phyloP scores from a whole-genome alignment of 2,888 invertebrate species.

The Mythimna lalbum region DNA sequence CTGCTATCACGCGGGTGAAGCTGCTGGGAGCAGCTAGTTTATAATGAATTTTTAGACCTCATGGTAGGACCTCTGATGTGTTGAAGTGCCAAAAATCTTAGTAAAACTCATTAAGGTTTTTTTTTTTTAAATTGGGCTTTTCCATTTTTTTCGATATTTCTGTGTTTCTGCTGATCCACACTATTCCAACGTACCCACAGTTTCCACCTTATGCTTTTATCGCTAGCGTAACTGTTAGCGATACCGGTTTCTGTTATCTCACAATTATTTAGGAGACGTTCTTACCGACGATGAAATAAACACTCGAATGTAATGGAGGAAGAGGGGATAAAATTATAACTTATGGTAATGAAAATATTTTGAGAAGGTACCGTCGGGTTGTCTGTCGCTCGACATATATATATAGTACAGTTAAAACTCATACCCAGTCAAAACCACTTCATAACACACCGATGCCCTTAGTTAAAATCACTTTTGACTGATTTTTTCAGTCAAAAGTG shows the following conservation, averaged over 20 bases:
- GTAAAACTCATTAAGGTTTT: too few relatives aligned
- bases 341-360: slow-evolving; percentile 65
- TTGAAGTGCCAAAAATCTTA: too few relatives aligned
- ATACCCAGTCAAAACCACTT: too few relatives aligned
- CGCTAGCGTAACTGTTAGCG: slow-evolving; percentile 84
- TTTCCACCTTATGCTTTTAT: slow-evolving; percentile 87
- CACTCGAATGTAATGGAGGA: slow-evolving; percentile 60
- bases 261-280: slow-evolving; percentile 85
- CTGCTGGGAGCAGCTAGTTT: too few relatives aligned
- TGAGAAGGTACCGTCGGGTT: slow-evolving; percentile 22
- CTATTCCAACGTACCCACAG: slow-evolving; percentile 58
- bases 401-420: too few relatives aligned
- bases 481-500: too few relatives aligned
- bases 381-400: background rate
- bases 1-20: too few relatives aligned
- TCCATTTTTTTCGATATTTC: background rate
- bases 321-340: slow-evolving; percentile 64
- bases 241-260: slow-evolving; percentile 81
- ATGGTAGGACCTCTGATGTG: too few relatives aligned
- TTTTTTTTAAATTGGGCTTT: too few relatives aligned
- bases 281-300: slow-evolving; percentile 79
- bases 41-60: too few relatives aligned
- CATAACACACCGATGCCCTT: too few relatives aligned
- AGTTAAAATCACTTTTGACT: too few relatives aligned
- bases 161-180: slow-evolving; percentile 58